phyloP scores from a whole-genome alignment of 2,113 vertebrate species.

The Tetrax tetrax region DNA sequence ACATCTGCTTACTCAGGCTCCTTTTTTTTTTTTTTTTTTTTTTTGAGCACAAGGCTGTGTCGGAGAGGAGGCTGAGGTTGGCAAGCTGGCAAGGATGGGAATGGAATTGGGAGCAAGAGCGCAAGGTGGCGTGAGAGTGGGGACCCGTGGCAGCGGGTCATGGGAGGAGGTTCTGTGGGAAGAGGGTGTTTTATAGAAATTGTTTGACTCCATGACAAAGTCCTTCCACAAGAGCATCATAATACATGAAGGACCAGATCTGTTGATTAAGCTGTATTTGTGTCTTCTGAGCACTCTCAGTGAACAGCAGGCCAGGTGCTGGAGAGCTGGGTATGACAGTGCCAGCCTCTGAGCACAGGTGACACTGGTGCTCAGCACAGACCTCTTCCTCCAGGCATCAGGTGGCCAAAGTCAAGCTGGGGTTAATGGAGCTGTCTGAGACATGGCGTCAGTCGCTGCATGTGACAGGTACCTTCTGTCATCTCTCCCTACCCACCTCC shows the following conservation, averaged over 20 bases:
- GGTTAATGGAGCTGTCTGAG: not conserved
- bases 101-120: not conserved
- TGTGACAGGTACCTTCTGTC: not conserved
- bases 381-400: not conserved
- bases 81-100: not conserved
- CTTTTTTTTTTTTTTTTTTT: not conserved
- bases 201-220: not conserved
- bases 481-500: not conserved
- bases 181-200: not conserved
- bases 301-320: not conserved
- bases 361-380: not conserved
- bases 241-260: not conserved
- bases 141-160: accelerated
- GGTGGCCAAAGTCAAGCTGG: not conserved
- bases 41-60: not conserved
- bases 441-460: not conserved
- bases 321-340: not conserved
- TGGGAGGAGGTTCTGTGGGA: not conserved
- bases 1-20: not conserved
- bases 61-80: not conserved
- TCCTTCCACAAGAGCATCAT: not conserved
- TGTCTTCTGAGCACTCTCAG: not conserved
- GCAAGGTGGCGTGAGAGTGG: accelerated
- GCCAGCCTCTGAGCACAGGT: not conserved
- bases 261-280: not conserved